Conservation (phyloP, 2,113 vertebrate genomes). For the Pardalotus punctatus region DNA sequence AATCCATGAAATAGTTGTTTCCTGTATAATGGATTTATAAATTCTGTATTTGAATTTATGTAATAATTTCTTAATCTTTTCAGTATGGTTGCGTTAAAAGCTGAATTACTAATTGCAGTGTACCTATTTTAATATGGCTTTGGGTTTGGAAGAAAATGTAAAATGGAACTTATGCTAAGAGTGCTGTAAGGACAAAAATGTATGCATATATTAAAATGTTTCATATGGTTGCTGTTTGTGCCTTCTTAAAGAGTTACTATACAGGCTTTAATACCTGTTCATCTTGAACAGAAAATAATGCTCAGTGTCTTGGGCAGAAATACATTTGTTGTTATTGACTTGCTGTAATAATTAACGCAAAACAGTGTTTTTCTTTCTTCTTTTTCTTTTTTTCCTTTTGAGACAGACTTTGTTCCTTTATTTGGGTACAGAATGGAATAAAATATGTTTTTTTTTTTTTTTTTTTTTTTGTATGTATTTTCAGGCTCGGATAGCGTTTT, state of each 20-base stretch:
- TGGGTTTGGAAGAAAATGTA: neutral
- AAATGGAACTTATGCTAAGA: neutral
- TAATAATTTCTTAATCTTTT: neutral
- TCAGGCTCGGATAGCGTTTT: conserved; percentile 98
- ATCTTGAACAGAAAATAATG: neutral
- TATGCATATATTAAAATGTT: neutral
- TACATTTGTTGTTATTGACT: neutral
- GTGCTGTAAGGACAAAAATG: neutral
- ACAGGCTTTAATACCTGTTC: neutral
- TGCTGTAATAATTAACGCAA: neutral
- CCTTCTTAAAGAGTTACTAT: neutral
- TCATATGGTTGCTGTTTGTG: neutral
- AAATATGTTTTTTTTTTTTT: neutral
- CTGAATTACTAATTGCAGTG: neutral
- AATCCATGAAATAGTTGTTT: neutral
- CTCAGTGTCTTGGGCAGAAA: neutral
- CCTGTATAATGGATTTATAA: neutral
- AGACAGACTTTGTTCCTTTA: neutral
- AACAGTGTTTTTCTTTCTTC: neutral
- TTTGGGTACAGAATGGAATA: conserved; percentile 9
- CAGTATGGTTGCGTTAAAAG: neutral
- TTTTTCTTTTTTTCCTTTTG: neutral
- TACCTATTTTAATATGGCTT: neutral
- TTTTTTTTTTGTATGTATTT: conserved; percentile 46
- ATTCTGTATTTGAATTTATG: neutral